A percentile compares a stretch with the other conserved stretches of the same genome.
phyloP scores from a whole-genome alignment of 2,888 invertebrate genomes.

The Alcis repandata region DNA sequence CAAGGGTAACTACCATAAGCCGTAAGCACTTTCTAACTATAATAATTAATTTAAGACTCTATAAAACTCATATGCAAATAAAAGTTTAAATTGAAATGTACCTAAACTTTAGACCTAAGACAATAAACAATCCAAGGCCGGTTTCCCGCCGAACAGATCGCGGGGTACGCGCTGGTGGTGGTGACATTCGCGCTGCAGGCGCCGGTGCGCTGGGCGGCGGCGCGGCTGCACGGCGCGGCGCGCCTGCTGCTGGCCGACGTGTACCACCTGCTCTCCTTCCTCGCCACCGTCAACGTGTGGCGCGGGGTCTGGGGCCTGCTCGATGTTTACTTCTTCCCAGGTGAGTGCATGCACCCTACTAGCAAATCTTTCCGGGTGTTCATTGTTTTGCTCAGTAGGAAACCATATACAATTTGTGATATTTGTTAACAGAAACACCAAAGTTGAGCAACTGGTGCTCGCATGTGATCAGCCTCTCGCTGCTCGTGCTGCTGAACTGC shows the following conservation, averaged over 20 bases:
- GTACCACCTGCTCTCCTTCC: conserved; percentile 91
- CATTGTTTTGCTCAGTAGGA: too few species aligned
- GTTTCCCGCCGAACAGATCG: conserved; percentile 79
- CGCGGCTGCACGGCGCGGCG: conserved; percentile 88
- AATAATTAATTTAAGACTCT: too few species aligned
- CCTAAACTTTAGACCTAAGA: background rate
- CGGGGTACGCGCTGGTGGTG: conserved; percentile 91
- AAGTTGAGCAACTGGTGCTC: conserved; percentile 93
- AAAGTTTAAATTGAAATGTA: too few species aligned
- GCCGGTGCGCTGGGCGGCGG: conserved; percentile 90
- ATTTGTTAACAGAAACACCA: conserved; percentile 86
- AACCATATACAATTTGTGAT: too few species aligned
- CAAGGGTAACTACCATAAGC: too few species aligned
- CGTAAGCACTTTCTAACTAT: too few species aligned
- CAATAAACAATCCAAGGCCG: background rate
- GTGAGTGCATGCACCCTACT: conserved; percentile 80
- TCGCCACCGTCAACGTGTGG: conserved; percentile 96
- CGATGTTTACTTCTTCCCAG: conserved; percentile 92
- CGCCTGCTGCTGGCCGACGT: conserved; percentile 91
- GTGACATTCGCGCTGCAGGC: conserved; percentile 92
- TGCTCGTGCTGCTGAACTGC: conserved; percentile 93
- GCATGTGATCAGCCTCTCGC: conserved; percentile 90
- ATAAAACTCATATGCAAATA: too few species aligned
- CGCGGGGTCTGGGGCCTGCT: conserved; percentile 94
- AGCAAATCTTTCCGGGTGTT: background rate